Conservation (phyloP, 2,113 vertebrate genomes). For the Tyrannus savana region DNA sequence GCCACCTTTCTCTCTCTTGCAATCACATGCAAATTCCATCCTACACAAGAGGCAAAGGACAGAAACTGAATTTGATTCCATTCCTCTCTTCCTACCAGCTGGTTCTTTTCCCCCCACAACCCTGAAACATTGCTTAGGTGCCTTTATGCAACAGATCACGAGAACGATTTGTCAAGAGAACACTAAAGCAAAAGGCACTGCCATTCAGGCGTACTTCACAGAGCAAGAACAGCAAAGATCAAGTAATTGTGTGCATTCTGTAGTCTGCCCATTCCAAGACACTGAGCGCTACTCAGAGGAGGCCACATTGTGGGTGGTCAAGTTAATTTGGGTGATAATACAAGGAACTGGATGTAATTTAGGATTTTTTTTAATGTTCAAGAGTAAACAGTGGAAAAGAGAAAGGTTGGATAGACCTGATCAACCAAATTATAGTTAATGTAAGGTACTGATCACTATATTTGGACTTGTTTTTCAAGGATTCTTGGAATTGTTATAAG, state of each 20-base stretch:
- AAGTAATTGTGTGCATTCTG: rapidly evolving
- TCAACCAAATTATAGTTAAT: background rate
- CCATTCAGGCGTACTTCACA: background rate
- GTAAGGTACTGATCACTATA: background rate
- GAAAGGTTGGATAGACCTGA: background rate
- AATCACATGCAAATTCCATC: background rate
- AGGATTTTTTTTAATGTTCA: background rate
- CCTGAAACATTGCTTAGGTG: background rate
- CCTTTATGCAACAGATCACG: background rate
- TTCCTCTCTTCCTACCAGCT: background rate
- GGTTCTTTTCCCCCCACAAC: rapidly evolving
- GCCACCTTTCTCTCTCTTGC: background rate
- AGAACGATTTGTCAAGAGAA: background rate
- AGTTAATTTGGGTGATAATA: background rate
- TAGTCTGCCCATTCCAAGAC: background rate
- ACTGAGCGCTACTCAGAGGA: background rate
- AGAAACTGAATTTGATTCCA: background rate
- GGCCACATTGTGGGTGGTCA: background rate
- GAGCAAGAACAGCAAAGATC: background rate
- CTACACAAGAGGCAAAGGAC: background rate
- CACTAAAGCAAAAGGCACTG: background rate
- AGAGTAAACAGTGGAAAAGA: background rate
- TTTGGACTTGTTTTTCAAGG: background rate
- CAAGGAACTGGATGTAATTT: background rate
- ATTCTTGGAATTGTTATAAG: background rate